Evolutionary conservation across 2,113 vertebrate species (phyloP), one percentile per base, ranked within the genome.

Genomic region (Tichodroma muraria): DNA sequence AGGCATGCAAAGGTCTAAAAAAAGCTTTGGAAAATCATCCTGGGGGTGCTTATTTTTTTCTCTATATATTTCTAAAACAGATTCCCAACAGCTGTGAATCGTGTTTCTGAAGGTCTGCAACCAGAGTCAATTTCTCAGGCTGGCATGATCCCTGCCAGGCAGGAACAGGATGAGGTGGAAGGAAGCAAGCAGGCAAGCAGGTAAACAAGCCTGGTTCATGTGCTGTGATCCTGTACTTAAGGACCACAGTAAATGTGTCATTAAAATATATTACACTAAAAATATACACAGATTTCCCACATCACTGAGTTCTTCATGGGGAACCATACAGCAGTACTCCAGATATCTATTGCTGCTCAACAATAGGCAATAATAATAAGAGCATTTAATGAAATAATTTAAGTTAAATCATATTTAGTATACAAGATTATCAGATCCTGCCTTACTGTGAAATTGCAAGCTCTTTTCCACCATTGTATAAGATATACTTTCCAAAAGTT

Each of bases 371-470:
- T 81, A 90, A 75, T 44, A 87, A 40, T 2, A 82, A 77, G 33
- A 86, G 10, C 12, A 47, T 81, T 95, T 90, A 95, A 88, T 84
- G 60, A 84, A 47, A 85, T 84, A 80, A 86, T 90, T 86, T 63
- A 94, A 78, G 24, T 78, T 88, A 80, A 93, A 90, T 73, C 31
- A 37, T 38, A 81, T 90, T 81, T 92, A 75, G 49, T 86, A n/a
- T n/a, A 75, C 9, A 68, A 88, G 65, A 84, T 88, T 68, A 68
- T 92, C 60, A 47, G 77, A 86, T 78, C 37, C 14, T 44, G 54
- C 52, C 80, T 90, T 69, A 49, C 69, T 79, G 49, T 69, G 88
- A 94, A 94, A 93, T 81, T 78, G 25, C 37, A 84, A 52, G 30
- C 13, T 86, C 6, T 16, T 92, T 88, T 61, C 38, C 57, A 79